Base-by-base conservation (phyloP, 2,888 invertebrate genomes). In the Orchestes rusci region DNA sequence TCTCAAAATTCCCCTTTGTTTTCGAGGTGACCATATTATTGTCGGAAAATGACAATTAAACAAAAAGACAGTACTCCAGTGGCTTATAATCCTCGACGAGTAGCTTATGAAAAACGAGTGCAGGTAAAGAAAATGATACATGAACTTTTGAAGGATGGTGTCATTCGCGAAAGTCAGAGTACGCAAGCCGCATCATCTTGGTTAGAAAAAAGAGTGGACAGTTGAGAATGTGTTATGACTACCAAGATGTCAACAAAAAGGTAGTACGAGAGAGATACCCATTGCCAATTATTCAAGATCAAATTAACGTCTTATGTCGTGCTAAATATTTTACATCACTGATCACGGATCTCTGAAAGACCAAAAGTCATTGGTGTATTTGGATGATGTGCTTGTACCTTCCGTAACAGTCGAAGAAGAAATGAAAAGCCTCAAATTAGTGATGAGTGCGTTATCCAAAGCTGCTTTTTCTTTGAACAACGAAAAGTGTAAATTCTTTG, bases 401-500 rank as follows among this genome's bases (percentile, higher is more conserved):
- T 48, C 50, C 8, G 36, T 28, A 23, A 56, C 46, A 2, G 39
- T 54, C n/a, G 46, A 47, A 30, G 49, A 51, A 37, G 53, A 50
- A 27, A n/a, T 55, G 3, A 8, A 50, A 23, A 42, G 31, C 16
- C 31, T 56, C 20, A 27, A 40, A 17, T 18, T 45, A 28, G 56
- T 56, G 4, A 20, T 56, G 23, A 28, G 39, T 28, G 52, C 50
- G 13, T 43, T 57, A 29, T 17, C 48, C 2, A 27, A 7, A 1
- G 30, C 7, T 52, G 52, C 15, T 7, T 55, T 56, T 40, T 10
- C 37, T 3, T 28, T 56, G 16, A 52, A 50, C 27, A 43, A 38
- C 15, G 40, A 53, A 27, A 55, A 55, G 28, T 56, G 52, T 43
- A 20, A 2, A 10, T 54, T 54, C 23, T 52, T 55, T 15, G 27